Conservation (phyloP, 2,113 vertebrate species). For the Cyrtonyx montezumae region DNA sequence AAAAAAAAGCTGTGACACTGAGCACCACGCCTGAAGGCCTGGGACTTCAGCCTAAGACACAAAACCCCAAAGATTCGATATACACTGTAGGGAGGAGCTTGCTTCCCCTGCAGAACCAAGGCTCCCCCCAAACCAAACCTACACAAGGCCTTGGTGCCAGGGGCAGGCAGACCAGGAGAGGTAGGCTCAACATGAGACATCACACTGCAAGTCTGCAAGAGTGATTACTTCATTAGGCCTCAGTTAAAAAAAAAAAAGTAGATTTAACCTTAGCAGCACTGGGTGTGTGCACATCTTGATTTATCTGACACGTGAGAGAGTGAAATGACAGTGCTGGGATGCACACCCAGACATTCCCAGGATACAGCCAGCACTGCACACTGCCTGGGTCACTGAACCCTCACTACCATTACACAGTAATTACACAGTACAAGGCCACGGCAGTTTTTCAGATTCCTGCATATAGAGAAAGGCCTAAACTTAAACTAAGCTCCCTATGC, state of each 20-base stretch:
- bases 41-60: not conserved
- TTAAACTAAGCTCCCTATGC: not conserved
- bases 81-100: not conserved
- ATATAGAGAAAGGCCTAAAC: not conserved
- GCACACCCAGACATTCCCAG: not conserved
- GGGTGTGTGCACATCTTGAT: not conserved
- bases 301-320: not conserved
- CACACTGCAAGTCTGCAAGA: not conserved
- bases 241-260: not conserved
- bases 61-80: not conserved
- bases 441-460: not conserved
- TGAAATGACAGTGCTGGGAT: not conserved
- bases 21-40: fast-evolving
- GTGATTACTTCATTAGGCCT: not conserved
- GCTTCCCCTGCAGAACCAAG: not conserved
- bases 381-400: not conserved
- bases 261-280: not conserved
- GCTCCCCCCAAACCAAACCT: no score
- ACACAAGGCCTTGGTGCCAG: no score
- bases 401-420: not conserved
- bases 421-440: not conserved
- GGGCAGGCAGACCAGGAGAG: not conserved
- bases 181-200: not conserved
- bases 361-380: not conserved
- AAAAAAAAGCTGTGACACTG: no score